Percentiles rank a stretch among this genome's conserved stretches.
Conservation (phyloP, 1,140 invertebrate species). For the Trichonephila clavipes region DNA sequence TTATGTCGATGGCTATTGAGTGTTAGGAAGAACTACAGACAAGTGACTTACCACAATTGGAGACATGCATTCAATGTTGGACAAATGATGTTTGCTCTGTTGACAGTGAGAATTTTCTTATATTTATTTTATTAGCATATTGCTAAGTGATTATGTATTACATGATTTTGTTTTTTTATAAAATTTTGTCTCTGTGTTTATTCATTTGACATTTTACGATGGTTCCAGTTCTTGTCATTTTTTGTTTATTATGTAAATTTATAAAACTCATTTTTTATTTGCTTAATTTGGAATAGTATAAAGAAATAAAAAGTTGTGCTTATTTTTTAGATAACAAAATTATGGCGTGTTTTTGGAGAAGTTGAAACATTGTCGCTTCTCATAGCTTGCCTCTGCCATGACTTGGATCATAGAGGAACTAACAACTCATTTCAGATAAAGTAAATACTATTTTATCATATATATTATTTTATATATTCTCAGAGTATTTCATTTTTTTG, state of each 20-base stretch:
- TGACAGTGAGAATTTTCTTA: constrained; percentile 84
- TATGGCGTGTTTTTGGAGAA: constrained; percentile 95
- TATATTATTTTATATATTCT: too few species aligned
- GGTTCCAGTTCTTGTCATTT: neutral
- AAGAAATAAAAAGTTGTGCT: neutral
- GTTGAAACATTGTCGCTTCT: constrained; percentile 95
- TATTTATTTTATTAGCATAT: too few species aligned
- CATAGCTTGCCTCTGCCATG: constrained; percentile 97
- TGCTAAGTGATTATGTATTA: too few species aligned
- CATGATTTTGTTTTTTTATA: too few species aligned
- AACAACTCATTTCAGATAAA: constrained; percentile 84
- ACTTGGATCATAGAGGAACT: constrained; percentile 91
- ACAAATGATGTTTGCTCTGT: constrained; percentile 98
- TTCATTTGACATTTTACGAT: too few species aligned
- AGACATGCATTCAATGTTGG: constrained; percentile 97
- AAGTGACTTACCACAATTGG: constrained; percentile 98
- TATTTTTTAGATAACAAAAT: constrained; percentile 89
- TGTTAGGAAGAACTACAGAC: constrained; percentile 98
- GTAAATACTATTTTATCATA: constrained; percentile 81
- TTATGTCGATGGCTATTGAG: constrained; percentile 90
- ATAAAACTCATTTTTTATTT: neutral
- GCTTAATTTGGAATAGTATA: neutral
- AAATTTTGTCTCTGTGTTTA: too few species aligned
- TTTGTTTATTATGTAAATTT: neutral
- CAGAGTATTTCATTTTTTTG: too few species aligned